These are phyloP conservation scores for Rhinoderma darwinii DNA, from an alignment of 2,113 vertebrate genomes.

Conservation along the genomic window DNA sequence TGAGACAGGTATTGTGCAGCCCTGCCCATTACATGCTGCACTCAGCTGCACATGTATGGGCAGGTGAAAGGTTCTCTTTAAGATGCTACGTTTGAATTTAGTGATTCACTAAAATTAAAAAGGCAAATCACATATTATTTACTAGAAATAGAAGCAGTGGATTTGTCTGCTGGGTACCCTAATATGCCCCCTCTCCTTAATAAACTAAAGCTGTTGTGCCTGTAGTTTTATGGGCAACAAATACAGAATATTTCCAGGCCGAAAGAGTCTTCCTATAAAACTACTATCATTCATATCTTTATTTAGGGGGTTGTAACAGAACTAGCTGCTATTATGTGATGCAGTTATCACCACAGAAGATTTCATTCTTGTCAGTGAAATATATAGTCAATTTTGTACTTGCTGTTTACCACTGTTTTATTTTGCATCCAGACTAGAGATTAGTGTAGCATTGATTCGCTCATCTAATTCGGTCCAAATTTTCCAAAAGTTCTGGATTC, in stretches of 20 bases:
- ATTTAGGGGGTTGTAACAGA: not conserved
- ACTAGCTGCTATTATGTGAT: not conserved
- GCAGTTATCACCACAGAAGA: not conserved
- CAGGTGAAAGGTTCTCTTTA: too few relatives aligned
- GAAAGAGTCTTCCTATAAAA: too few relatives aligned
- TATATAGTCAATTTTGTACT: not conserved
- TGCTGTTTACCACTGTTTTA: too few relatives aligned
- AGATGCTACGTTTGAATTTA: constrained; percentile 24
- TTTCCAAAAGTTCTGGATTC: too few relatives aligned
- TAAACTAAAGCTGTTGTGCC: constrained; percentile 19
- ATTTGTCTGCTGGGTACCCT: constrained; percentile 12
- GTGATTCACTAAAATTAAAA: constrained; percentile 33
- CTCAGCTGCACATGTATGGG: too few relatives aligned
- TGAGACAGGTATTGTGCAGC: too few relatives aligned
- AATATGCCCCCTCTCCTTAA: constrained; percentile 3
- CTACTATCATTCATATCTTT: too few relatives aligned
- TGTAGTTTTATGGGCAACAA: not conserved
- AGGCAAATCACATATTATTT: constrained; percentile 19
- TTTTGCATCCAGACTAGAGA: too few relatives aligned
- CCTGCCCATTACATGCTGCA: too few relatives aligned
- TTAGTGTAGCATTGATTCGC: too few relatives aligned
- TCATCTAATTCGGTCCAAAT: too few relatives aligned
- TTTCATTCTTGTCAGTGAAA: not conserved
- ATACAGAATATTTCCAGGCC: not conserved
- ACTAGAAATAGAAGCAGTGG: constrained; percentile 27